Conservation (phyloP, 2,113 vertebrate species). For the Nothobranchius kuhntae region DNA sequence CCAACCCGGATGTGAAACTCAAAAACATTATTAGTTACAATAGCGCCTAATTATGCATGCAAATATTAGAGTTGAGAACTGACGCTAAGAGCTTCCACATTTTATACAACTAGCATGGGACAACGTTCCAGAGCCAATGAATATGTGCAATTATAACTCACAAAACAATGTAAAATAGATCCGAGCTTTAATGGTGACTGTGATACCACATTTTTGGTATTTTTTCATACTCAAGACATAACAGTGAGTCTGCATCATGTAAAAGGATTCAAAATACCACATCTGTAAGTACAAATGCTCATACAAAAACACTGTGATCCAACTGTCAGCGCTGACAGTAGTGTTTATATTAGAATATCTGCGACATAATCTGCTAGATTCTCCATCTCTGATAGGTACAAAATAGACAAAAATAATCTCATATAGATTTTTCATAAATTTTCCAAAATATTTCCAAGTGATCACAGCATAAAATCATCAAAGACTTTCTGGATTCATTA, state of each 20-base stretch:
- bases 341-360: conserved; percentile 59
- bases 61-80: background rate
- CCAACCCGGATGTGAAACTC: conserved; percentile 12
- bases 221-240: conserved; percentile 42
- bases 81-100: no score
- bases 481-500: conserved; percentile 55
- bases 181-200: conserved; percentile 57
- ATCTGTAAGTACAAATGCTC: conserved; percentile 64
- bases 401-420: conserved; percentile 78
- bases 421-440: conserved; percentile 64
- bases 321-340: conserved; percentile 41
- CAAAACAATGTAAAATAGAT: conserved; percentile 39
- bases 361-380: conserved; percentile 61
- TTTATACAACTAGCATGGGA: no score
- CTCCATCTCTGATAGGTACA: conserved; percentile 64
- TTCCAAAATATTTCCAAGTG: conserved; percentile 59
- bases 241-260: conserved; percentile 49
- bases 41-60: background rate
- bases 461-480: conserved; percentile 67
- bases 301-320: conserved; percentile 60
- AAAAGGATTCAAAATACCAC: conserved; percentile 62
- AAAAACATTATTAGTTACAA: conserved; percentile 3
- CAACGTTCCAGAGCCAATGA: background rate
- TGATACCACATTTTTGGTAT: conserved; percentile 59
- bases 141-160: conserved; percentile 31